phyloP scores from a whole-genome alignment of 2,888 invertebrate genomes.

The Marronus borbonicus region DNA sequence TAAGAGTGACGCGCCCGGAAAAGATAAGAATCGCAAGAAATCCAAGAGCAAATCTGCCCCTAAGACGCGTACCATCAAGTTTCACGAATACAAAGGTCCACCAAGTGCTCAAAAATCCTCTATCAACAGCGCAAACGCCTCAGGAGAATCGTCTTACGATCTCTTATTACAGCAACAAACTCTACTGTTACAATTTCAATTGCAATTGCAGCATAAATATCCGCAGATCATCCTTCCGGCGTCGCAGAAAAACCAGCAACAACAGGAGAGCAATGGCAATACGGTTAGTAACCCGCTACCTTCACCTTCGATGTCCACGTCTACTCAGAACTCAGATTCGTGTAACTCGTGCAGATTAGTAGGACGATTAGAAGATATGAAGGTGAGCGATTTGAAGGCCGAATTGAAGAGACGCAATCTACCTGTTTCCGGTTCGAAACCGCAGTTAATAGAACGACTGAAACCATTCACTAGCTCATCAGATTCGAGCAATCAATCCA shows the following conservation, averaged over 20 bases:
- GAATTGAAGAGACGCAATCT: conserved; percentile 94
- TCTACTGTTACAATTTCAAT: conserved; percentile 88
- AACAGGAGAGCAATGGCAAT: conserved; percentile 63
- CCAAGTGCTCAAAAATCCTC: conserved; percentile 85
- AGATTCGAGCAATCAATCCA: conserved; percentile 56
- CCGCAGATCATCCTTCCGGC: conserved; percentile 88
- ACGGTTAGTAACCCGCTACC: conserved; percentile 63
- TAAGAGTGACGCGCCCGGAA: conserved; percentile 76
- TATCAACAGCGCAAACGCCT: conserved; percentile 66
- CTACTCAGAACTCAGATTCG: conserved; percentile 64
- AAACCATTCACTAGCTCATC: conserved; percentile 77
- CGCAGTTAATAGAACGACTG: conserved; percentile 92
- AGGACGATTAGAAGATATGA: conserved; percentile 93
- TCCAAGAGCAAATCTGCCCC: conserved; percentile 85
- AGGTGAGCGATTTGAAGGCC: conserved; percentile 94
- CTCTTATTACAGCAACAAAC: conserved; percentile 95
- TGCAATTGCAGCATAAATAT: conserved; percentile 88
- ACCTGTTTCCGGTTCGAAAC: conserved; percentile 97
- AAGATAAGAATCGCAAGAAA: conserved; percentile 87
- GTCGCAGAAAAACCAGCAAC: conserved; percentile 73
- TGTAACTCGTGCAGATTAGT: conserved; percentile 68
- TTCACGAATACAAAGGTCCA: conserved; percentile 97
- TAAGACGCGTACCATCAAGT: conserved; percentile 93
- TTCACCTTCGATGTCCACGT: conserved; percentile 68
- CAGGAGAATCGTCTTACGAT: conserved; percentile 90